Evolutionary conservation across 2,113 vertebrate genomes (phyloP), one percentile per base, ranked within the genome.

Genomic region (Phoenicopterus ruber): DNA sequence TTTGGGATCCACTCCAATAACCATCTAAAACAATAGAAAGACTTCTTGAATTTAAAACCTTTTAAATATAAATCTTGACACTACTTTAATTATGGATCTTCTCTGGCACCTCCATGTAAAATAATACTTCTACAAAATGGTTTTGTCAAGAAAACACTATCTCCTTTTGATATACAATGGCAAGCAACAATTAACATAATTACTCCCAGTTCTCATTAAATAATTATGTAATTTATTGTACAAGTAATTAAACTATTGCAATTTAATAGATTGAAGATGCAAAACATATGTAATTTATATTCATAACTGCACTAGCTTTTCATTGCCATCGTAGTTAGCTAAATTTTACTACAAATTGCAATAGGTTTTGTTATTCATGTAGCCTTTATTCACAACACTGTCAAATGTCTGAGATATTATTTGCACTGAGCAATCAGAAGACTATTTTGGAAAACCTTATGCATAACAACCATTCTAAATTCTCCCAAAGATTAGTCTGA

Each of bases 241-340:
- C 26, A 90, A 94, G 50, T 94, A 96, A 96, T 96, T 93, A 91
- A 96, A 92, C 57, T 86, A 93, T 70, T 93, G 47, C 22, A 76
- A 89, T 70, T 71, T 96, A 95, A 91, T 94, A 86, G 86, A 88
- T 21, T 82, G 28, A 44, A 81, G 46, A 57, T 78, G 32, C 47
- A 94, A 92, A 91, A 71, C 17, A 38, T 55, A 74, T 34, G 54
- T 90, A 79, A 88, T 96, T 86, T 94, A 58, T 71, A 87, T 94
- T 86, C 63, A 66, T 65, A 86, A 58, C 26, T 71, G 25, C 6
- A 52, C 11, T 59, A 63, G 19, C 24, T 55, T 83, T 91, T 91
- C 82, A 88, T 86, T 88, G 40, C 26, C 20, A 50, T 42, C 82
- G 19, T 77, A 73, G 36, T 46, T 82, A 80, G 34, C 42, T 90